Conservation (phyloP, 2,113 vertebrate genomes). For the Trichechus manatus region DNA sequence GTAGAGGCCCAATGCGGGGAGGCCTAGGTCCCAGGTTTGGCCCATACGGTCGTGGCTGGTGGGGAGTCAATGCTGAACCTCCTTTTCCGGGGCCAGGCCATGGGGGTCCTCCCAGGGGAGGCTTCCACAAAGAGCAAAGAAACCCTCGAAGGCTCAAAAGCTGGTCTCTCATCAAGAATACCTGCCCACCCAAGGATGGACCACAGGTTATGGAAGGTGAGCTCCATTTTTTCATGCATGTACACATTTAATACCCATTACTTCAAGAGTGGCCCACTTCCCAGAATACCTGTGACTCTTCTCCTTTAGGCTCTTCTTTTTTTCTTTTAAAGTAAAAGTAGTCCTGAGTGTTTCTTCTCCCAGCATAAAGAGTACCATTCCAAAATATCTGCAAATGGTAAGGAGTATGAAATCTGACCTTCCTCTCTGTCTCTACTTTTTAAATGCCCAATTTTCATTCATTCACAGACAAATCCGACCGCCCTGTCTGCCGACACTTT, state of each 20-base stretch:
- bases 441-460: not conserved
- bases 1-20: conserved; percentile 75
- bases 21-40: conserved; percentile 69
- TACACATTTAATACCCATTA: not conserved
- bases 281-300: not conserved
- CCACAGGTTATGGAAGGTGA: conserved; percentile 77
- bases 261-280: not conserved
- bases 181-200: conserved; percentile 66
- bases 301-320: not conserved
- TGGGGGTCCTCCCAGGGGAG: conserved; percentile 70
- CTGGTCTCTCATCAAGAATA: conserved; percentile 80
- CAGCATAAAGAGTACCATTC: not conserved
- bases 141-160: conserved; percentile 79
- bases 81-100: conserved; percentile 75
- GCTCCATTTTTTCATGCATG: not conserved
- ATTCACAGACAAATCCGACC: conserved; percentile 92
- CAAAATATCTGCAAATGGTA: not conserved
- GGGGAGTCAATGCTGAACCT: conserved; percentile 76
- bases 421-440: not conserved
- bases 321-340: not conserved
- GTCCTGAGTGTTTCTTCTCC: not conserved
- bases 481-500: conserved; percentile 94
- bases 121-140: conserved; percentile 78
- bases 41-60: conserved; percentile 80
- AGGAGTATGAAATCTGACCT: not conserved